Evolutionary conservation across 2,797 vertebrate species (phyloP).

Genomic region (Rallus crepitans): DNA sequence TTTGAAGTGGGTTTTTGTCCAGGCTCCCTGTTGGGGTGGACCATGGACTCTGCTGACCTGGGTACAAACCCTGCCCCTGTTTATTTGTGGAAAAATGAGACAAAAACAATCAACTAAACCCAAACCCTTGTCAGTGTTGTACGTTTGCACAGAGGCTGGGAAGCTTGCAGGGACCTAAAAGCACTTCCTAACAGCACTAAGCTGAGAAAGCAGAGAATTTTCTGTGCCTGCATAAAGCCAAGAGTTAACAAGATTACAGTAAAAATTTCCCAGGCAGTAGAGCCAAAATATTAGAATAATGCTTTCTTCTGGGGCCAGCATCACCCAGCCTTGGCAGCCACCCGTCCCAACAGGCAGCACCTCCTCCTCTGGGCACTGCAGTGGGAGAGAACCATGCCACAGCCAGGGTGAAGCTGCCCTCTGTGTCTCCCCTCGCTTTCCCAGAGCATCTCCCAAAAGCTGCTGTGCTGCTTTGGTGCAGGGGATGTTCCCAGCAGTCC

Average conservation of each 20-base stretch:
- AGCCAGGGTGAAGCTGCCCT: neutral
- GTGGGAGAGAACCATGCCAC: neutral
- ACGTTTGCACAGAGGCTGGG: neutral
- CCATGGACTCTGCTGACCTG: neutral
- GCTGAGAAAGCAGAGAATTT: slow-evolving; percentile 54
- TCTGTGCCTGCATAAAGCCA: slow-evolving; percentile 67
- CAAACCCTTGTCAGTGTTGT: neutral
- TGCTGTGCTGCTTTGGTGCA: accelerated
- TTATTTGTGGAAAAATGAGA: neutral
- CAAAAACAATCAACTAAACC: neutral
- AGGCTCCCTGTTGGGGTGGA: neutral
- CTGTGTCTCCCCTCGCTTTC: neutral
- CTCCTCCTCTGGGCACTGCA: neutral
- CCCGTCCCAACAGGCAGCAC: neutral
- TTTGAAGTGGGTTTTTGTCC: neutral
- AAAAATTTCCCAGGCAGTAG: slow-evolving; percentile 43
- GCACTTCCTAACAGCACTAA: slow-evolving; percentile 23
- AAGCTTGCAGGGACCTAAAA: slow-evolving; percentile 1
- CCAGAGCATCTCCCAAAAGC: neutral
- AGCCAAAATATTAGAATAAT: slow-evolving; percentile 66
- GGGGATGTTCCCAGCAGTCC: neutral
- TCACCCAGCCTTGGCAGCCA: slow-evolving; percentile 54
- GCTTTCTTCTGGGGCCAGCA: slow-evolving; percentile 67
- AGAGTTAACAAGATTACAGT: slow-evolving; percentile 65
- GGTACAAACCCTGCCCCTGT: neutral